Evolutionary conservation across 1,140 invertebrate genomes (phyloP), one percentile per base, ranked within the genome.

Genomic region (Drosophila orena): DNA sequence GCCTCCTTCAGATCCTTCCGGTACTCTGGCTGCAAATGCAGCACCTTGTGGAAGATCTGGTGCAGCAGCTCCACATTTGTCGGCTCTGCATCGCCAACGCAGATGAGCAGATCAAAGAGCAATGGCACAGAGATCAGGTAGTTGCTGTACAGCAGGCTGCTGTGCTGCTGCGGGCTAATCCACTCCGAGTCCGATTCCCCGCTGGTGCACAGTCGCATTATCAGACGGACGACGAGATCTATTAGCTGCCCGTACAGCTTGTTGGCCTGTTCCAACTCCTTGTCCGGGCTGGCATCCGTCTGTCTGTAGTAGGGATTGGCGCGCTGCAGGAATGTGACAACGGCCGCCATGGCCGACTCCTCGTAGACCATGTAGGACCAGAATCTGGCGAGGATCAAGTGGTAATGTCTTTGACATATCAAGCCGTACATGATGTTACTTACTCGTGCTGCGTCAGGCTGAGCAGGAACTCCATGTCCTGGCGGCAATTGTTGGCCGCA

Each of bases 111-210:
- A 88, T 97, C 97, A 88, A 96, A 95, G 66, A 97, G 93, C 74
- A 97, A 95, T 14, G 97, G 96, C 66, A 97, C 93, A 17, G 97
- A 96, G 85, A 97, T 95, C 66, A 97, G 93, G 91, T 95, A 97
- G 75, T 97, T 96, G 30, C 96, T 93, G 91, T 97, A 97, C 40
- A 97, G 86, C 46, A 97, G 81, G n/a, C 95, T 93, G 4, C 94
- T 94, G 92, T 96, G 95, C 50, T 94, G 94, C 47, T 93, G 85
- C 40, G 94, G 94, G 1, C 91, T 94, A 77, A 97, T 95, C 93
- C 94, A 96, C 79, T 95, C 93, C 5, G 95, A 95, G 86, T 95
- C 93, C 27, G 95, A 95, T 92, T 97, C 96, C 83, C 95, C 95
- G 81, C 95, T 95, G 11, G 96, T 97, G 6, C 96, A 93, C 53